Evolutionary conservation across 2,888 invertebrate genomes (phyloP), one percentile per base, ranked within the genome.

Genomic region (Troilus luridus): DNA sequence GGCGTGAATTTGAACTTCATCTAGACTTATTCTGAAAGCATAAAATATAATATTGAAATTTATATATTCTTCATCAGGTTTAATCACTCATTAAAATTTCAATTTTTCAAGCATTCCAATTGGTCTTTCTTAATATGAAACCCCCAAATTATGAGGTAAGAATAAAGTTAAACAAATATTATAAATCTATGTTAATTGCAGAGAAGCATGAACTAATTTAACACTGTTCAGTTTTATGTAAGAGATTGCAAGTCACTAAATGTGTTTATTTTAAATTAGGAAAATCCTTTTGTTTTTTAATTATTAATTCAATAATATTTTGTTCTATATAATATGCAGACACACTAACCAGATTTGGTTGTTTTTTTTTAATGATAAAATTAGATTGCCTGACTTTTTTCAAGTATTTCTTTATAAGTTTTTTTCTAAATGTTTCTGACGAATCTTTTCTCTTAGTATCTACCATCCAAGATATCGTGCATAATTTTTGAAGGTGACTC

Each of bases 101-200:
- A 90, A 90, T 92, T 60, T 93, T 93, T 90, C 92, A 93, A 93
- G 93, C 77, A 89, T 93, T 64, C 93, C 93, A 91, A 85, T 93
- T 62, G 90, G 91, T 59, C n/a, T 93, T 93, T 92, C 91, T 94
- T 92, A 94, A 94, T 92, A 93, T 94, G 93, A 94, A 92, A 92
- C 93, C 91, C 91, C 91, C 91, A 56, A 54, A 92, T 67, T 54
- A 90, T 27, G 93, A 93, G 93, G 93, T 94, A 92, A 92, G 92
- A 62, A 62, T n/a, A 88, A 24, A 24, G 17, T n/a, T 24, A 21
- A 21, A 24, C 11, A 85, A 56, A 58, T 64, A 11, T 27, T 24
- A 21, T 8, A 0, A 64, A 27, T 27, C 0, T 62, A 21, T 62
- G 21, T 21, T 62, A 9, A 9, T 6, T 5, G 19, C 62, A 7